These are phyloP conservation scores for Erpetoichthys calabaricus DNA, from an alignment of 2,797 vertebrate genomes.

Conservation along the genomic window DNA sequence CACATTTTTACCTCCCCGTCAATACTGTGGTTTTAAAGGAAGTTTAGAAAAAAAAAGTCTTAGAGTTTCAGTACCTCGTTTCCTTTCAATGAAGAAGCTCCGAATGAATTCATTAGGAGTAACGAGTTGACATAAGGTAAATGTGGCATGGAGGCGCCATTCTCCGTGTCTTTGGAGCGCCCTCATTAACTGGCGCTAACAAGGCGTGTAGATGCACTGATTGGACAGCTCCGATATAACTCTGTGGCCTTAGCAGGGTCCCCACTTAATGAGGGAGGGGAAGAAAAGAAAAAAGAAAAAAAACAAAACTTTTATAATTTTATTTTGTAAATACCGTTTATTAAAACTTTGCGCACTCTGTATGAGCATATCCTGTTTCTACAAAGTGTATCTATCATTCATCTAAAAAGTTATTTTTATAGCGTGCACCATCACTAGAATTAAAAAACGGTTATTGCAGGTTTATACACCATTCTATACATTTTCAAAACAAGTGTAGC, in stretches of 20 bases:
- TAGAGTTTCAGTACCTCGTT: conserved; percentile 48
- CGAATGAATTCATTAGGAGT: conserved; percentile 88
- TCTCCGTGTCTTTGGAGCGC: conserved; percentile 71
- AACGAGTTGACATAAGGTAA: conserved; percentile 97
- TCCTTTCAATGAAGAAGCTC: conserved; percentile 60
- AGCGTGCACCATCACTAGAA: no score
- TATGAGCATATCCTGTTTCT: not conserved
- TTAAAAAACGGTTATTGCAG: no score
- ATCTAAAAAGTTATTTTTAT: no score
- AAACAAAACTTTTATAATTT: conserved; percentile 4
- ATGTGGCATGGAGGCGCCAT: conserved; percentile 78
- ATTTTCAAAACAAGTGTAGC: no score
- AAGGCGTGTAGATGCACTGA: conserved; percentile 96
- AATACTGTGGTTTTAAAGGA: conserved; percentile 26
- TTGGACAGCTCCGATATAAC: conserved; percentile 85
- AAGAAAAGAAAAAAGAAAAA: conserved; percentile 54
- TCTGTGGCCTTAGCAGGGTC: conserved; percentile 86
- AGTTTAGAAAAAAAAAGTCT: conserved; percentile 34
- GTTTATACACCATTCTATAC: no score
- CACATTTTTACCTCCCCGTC: conserved; percentile 26
- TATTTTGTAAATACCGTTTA: no score
- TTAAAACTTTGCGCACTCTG: no score
- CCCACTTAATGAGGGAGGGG: conserved; percentile 92
- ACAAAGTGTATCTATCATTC: no score
- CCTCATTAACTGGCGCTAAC: conserved; percentile 98